Evolutionary conservation across 2,113 vertebrate genomes (phyloP).

Genomic region (Myotis brandtii): DNA sequence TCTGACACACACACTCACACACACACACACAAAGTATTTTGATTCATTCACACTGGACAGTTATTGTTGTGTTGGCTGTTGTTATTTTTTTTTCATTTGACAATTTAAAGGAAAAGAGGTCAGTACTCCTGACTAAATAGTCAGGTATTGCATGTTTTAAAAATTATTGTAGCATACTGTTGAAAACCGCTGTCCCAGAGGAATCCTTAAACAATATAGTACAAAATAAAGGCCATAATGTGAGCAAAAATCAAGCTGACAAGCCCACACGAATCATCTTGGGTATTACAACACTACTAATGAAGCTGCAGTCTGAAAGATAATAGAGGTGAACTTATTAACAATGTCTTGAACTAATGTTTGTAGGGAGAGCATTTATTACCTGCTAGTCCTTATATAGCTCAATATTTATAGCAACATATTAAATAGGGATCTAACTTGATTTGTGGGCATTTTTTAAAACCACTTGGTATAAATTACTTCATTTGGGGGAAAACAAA

Average conservation of each 20-base stretch:
- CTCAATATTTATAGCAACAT: conserved; percentile 49
- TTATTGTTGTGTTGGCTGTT: neutral
- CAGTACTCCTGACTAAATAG: neutral
- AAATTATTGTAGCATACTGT: neutral
- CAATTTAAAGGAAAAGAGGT: neutral
- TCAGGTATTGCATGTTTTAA: neutral
- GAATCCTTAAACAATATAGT: conserved; percentile 78
- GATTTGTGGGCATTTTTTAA: conserved; percentile 38
- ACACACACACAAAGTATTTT: neutral
- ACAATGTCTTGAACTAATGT: conserved; percentile 64
- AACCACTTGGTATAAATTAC: conserved; percentile 18
- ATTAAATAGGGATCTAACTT: conserved; percentile 11
- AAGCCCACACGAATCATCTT: conserved; percentile 83
- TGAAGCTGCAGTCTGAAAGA: conserved; percentile 71
- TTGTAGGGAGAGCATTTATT: conserved; percentile 70
- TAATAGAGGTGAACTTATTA: conserved; percentile 81
- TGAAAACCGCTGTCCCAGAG: conserved; percentile 59
- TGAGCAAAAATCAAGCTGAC: conserved; percentile 84
- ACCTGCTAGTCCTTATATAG: neutral
- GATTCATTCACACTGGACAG: neutral
- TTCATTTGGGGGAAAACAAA: neutral
- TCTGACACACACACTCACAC: neutral
- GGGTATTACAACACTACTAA: conserved; percentile 75
- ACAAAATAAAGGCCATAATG: conserved; percentile 80
- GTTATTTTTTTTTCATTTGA: neutral